Evolutionary conservation across 2,113 vertebrate species (phyloP), one percentile per base, ranked within the genome.

Genomic region (Recurvirostra avosetta): DNA sequence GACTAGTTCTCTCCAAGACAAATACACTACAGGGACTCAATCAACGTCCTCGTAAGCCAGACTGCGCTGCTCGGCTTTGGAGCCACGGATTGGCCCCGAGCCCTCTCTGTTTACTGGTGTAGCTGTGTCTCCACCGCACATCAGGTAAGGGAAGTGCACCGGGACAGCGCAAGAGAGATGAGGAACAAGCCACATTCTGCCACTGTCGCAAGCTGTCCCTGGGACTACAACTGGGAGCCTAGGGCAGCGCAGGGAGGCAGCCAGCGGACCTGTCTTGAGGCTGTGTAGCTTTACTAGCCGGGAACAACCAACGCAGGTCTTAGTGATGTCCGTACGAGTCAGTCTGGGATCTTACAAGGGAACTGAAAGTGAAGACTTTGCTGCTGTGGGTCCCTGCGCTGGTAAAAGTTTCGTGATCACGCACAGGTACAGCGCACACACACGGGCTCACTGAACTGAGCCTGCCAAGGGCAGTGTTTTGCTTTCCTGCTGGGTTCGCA

Each of bases 341-440:
- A 49, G n/a, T 14, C 5, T 5, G 40, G 45, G 56, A 26, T 55
- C n/a, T 73, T 56, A 30, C 3, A 52, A 34, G 22, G 29, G 59
- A 88, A 67, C 9, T 32, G 52, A 30, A 72, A 73, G 49, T 29
- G 15, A 53, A 45, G 34, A 4, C 22, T 52, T 72, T 5, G 36
- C 38, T 67, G 70, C 47, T 50, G 49, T 22, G 12, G 25, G 49
- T 50, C 49, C 49, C 21, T 22, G 25, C 6, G 49, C 49, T 17
- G 18, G 36, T 34, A n/a, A 45, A 66, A 75, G 18, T 34, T 50
- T 55, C 4, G 4, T 6, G 23, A 50, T 45, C 29, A n/a, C 1
- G 0, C 22, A 21, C 0, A 8, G 32, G 32, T 36, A 41, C 52
- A 53, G 34, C 22, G 11, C 23, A 13, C 14, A 38, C 5, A 15